Percentiles rank a stretch among this genome's conserved stretches.
Evolutionary conservation across 2,797 vertebrate genomes (phyloP).

Genomic region (Dendrocincla tyrannina): DNA sequence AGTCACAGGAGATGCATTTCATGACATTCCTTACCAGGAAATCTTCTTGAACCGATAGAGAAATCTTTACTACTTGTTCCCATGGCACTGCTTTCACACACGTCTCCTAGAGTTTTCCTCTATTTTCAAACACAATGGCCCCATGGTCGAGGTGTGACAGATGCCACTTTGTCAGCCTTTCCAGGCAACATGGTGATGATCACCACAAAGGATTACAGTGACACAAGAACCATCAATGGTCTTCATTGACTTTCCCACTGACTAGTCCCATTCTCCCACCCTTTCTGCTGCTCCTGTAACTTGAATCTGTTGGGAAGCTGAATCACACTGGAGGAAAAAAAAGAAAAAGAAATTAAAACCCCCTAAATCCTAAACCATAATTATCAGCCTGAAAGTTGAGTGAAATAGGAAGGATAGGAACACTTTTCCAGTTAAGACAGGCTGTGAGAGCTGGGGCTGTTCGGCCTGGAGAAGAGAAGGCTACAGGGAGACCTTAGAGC

Average conservation of each 20-base stretch:
- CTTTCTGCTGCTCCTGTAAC: not conserved
- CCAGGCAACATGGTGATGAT: not conserved
- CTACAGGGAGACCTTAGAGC: not conserved
- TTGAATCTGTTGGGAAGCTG: not conserved
- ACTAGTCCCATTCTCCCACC: not conserved
- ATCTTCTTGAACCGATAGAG: not conserved
- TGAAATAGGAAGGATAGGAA: not conserved
- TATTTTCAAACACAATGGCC: not conserved
- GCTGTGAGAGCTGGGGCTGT: not conserved
- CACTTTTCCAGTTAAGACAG: not conserved
- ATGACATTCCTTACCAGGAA: not conserved
- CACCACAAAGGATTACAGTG: not conserved
- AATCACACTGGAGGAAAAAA: not conserved
- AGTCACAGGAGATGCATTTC: not conserved
- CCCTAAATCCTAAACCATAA: not conserved
- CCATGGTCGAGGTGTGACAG: not conserved
- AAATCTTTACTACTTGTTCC: not conserved
- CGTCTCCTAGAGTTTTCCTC: not conserved
- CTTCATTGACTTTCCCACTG: not conserved
- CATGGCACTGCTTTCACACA: not conserved
- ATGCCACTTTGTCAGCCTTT: not conserved
- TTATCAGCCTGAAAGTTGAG: not conserved
- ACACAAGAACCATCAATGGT: not conserved
- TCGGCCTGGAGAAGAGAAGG: not conserved
- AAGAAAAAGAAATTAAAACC: too few species aligned